phyloP scores from a whole-genome alignment of 2,113 vertebrate species.

The Crotalus horridus region DNA sequence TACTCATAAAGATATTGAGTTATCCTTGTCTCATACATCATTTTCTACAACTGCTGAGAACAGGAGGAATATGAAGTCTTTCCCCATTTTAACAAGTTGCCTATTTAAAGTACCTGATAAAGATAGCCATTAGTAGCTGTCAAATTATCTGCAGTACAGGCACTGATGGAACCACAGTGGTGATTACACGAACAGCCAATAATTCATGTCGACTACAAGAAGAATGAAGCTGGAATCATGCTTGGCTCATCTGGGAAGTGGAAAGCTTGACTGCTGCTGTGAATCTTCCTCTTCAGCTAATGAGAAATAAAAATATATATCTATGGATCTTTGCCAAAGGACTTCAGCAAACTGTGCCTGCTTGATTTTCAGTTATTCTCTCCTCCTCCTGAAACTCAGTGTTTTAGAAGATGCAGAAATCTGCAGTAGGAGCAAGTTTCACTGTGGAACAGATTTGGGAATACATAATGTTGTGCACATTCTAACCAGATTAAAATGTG shows the following conservation, averaged over 20 bases:
- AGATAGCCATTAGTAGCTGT: slow-evolving; percentile 21
- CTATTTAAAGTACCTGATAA: slow-evolving; percentile 8
- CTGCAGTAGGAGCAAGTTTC: not conserved
- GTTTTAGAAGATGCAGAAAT: not conserved
- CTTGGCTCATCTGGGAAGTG: not conserved
- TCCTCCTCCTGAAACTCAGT: not conserved
- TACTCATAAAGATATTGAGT: not conserved
- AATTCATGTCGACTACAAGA: not conserved
- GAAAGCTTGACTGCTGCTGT: not conserved
- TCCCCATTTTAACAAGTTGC: slow-evolving; percentile 9
- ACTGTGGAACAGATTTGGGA: not conserved
- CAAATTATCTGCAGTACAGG: slow-evolving; percentile 14
- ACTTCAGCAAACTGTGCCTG: not conserved
- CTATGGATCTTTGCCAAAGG: not conserved
- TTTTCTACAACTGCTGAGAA: not conserved
- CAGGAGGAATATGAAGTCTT: not conserved
- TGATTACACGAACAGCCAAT: not conserved
- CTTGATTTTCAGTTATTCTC: not conserved
- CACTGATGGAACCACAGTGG: not conserved
- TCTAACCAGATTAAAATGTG: not conserved
- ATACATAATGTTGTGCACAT: not conserved
- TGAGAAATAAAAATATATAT: not conserved
- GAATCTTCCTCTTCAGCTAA: not conserved
- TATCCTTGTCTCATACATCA: not conserved
- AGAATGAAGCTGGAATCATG: not conserved